Conservation (phyloP, 1,140 invertebrate species). For the Pygmarrhopalites habei region DNA sequence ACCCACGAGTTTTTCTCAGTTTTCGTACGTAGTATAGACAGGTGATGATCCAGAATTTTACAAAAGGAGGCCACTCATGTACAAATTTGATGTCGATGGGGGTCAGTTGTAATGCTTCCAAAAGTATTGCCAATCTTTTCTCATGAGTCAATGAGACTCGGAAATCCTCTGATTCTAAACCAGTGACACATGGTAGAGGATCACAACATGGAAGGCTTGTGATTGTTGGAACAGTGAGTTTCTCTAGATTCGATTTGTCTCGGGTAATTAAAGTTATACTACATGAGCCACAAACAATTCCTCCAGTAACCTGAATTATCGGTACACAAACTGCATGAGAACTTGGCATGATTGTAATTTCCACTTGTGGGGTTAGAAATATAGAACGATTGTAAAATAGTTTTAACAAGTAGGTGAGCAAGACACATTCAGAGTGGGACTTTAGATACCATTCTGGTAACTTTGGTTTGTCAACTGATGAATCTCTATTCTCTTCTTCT, state of each 20-base stretch:
- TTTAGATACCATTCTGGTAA: slow-evolving; percentile 20
- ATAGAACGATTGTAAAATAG: slow-evolving; percentile 19
- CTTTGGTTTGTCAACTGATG: neutral
- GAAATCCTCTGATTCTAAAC: neutral
- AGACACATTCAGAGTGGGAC: slow-evolving; percentile 5
- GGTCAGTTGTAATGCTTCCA: neutral
- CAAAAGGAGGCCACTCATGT: slow-evolving; percentile 6
- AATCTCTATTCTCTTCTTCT: neutral
- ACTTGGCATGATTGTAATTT: slow-evolving; percentile 8
- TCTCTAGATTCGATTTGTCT: neutral
- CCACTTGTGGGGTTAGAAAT: slow-evolving; percentile 24
- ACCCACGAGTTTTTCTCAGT: neutral
- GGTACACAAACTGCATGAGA: slow-evolving; percentile 21
- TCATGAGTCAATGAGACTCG: neutral
- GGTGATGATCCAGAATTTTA: slow-evolving; percentile 7
- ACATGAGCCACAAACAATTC: slow-evolving; percentile 21
- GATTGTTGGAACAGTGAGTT: neutral
- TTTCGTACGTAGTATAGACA: slow-evolving; percentile 1
- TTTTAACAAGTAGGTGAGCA: slow-evolving; percentile 9
- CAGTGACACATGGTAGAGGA: neutral
- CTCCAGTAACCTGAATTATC: slow-evolving; percentile 25
- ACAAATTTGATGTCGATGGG: neutral
- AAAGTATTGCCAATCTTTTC: slow-evolving; percentile 3
- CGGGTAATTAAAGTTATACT: slow-evolving; percentile 8
- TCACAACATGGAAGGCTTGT: neutral